Conservation (phyloP, 2,888 invertebrate genomes). For the Lottia gigantea region DNA sequence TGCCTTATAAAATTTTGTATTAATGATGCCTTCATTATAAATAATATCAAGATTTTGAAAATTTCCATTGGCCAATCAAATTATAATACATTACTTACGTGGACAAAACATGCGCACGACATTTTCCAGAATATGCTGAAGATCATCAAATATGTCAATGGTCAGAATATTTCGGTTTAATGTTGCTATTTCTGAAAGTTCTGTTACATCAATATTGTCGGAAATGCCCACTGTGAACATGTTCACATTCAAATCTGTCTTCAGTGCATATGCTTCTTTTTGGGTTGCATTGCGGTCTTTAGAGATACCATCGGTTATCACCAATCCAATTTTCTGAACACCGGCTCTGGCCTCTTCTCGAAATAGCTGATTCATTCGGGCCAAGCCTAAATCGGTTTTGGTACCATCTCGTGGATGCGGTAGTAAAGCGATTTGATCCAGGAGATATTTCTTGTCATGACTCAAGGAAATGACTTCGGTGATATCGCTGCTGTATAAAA, state of each 20-base stretch:
- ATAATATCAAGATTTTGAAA: no score
- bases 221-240: background rate
- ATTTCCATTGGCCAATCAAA: no score
- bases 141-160: background rate
- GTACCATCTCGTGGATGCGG: slow-evolving; percentile 5
- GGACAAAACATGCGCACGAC: background rate
- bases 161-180: background rate
- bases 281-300: slow-evolving; percentile 53
- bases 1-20: no score
- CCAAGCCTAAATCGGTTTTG: background rate
- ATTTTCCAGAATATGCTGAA: background rate
- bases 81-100: background rate
- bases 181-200: background rate
- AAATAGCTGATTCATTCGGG: slow-evolving; percentile 7
- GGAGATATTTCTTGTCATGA: background rate
- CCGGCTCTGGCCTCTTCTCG: background rate
- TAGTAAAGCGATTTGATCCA: background rate
- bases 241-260: background rate
- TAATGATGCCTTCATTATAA: no score
- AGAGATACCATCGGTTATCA: slow-evolving; percentile 65
- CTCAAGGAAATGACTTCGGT: slow-evolving; percentile 1
- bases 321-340: slow-evolving; percentile 58
- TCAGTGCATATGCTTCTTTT: slow-evolving; percentile 41
- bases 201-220: background rate
- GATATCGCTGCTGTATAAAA: slow-evolving; percentile 6